Evolutionary conservation across 2,113 vertebrate genomes (phyloP).

Genomic region (Acinonyx jubatus): DNA sequence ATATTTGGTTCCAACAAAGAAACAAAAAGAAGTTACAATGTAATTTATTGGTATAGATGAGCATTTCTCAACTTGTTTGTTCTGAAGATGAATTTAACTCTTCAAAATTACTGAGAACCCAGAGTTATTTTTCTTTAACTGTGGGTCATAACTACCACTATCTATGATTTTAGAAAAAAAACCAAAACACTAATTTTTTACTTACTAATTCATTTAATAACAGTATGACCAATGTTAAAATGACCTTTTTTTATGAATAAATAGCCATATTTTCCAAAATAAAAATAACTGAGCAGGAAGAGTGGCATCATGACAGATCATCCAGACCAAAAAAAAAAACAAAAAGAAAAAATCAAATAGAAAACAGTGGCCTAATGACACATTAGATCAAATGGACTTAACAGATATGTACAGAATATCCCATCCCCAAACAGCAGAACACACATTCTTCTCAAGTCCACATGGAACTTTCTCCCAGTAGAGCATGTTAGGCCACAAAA

Average conservation of each 20-base stretch:
- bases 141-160: neutral
- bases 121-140: slow-evolving; percentile 26
- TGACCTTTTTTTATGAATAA: neutral
- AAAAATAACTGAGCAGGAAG: neutral
- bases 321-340: neutral
- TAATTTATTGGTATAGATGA: neutral
- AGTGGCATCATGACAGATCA: neutral
- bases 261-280: neutral
- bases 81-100: neutral
- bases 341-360: neutral
- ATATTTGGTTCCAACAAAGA: slow-evolving; percentile 31
- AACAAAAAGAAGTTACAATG: neutral
- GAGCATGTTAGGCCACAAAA: neutral
- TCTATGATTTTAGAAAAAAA: neutral
- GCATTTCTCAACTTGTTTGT: neutral
- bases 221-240: neutral
- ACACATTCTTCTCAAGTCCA: neutral
- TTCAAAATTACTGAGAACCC: neutral
- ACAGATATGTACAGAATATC: neutral
- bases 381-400: neutral
- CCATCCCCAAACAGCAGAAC: neutral
- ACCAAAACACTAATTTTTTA: neutral
- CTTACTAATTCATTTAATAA: neutral
- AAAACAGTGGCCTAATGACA: neutral
- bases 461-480: neutral